phyloP scores from a whole-genome alignment of 2,113 vertebrate genomes.

The Thryonomys swinderianus region DNA sequence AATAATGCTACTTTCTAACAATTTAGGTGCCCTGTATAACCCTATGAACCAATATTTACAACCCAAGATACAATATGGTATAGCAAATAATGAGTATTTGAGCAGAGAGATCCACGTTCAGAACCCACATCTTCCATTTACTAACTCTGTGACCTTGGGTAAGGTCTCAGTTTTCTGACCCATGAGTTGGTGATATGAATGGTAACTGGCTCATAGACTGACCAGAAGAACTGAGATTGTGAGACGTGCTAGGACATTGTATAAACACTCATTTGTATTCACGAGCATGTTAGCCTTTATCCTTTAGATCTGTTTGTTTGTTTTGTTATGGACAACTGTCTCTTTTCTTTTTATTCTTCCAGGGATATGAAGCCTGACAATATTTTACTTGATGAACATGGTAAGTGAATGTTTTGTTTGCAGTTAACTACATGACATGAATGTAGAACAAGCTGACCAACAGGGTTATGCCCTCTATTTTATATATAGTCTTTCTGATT shows the following conservation, averaged over 20 bases:
- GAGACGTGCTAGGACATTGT: not conserved
- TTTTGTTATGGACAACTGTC: constrained; percentile 18
- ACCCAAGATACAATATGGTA: not conserved
- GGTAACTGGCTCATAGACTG: not conserved
- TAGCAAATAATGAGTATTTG: not conserved
- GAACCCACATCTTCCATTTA: not conserved
- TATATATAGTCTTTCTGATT: too few species aligned
- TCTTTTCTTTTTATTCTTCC: constrained; percentile 65
- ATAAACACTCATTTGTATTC: not conserved
- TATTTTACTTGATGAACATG: constrained; percentile 97
- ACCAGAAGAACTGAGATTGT: not conserved
- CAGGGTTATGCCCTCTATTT: too few species aligned
- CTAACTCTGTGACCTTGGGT: not conserved
- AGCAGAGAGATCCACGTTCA: not conserved
- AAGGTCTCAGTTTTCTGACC: not conserved
- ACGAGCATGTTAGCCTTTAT: not conserved
- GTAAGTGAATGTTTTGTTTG: constrained; percentile 86
- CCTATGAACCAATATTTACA: not conserved
- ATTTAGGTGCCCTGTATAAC: not conserved
- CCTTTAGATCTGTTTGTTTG: not conserved
- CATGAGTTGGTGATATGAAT: not conserved
- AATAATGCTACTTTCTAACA: not conserved
- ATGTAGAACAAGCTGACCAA: not conserved
- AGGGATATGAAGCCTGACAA: constrained; percentile 99
- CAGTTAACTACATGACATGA: not conserved